These are phyloP conservation scores for Ciconia boyciana DNA, from an alignment of 2,113 vertebrate species.

Conservation along the genomic window DNA sequence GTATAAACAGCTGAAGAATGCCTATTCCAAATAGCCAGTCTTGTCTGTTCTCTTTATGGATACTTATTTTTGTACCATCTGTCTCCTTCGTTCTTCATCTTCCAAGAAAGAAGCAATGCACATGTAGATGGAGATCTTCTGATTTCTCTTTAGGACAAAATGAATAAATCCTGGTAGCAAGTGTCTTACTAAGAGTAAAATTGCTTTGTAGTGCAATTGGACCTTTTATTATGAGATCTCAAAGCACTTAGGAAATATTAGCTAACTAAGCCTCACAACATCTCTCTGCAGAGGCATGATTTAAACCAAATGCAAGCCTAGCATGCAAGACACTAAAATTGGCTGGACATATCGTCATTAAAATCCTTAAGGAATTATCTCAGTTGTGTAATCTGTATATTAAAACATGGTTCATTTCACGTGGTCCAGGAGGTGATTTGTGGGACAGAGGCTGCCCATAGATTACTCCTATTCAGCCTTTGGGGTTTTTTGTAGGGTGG, in stretches of 20 bases:
- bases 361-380: neutral
- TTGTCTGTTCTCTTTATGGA: neutral
- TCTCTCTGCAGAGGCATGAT: neutral
- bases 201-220: neutral
- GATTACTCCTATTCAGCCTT: neutral
- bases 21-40: neutral
- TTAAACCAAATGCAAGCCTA: neutral
- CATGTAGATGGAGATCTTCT: neutral
- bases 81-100: neutral
- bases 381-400: neutral
- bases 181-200: neutral
- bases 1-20: neutral
- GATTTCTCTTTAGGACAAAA: neutral
- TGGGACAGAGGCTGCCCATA: neutral
- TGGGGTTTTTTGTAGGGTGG: neutral
- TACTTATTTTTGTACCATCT: neutral
- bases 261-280: neutral
- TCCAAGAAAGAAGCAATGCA: neutral
- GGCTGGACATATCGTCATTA: neutral
- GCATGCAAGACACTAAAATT: neutral
- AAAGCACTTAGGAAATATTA: neutral
- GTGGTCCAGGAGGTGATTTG: neutral
- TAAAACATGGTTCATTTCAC: neutral
- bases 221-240: neutral
- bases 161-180: neutral